Conservation (phyloP, 2,113 vertebrate genomes). For the Rhabdomys dilectus region DNA sequence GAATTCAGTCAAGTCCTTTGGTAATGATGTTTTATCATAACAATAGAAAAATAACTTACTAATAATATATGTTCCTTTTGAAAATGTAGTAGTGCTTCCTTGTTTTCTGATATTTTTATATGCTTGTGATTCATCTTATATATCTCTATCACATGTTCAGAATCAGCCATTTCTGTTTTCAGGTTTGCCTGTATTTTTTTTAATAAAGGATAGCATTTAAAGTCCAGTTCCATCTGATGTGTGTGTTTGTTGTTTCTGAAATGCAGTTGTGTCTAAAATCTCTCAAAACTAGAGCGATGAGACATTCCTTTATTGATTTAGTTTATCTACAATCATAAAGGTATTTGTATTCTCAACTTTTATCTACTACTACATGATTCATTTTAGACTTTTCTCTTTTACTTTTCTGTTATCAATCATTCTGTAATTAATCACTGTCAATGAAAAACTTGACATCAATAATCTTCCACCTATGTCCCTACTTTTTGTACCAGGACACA, state of each 20-base stretch:
- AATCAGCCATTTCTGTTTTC: not conserved
- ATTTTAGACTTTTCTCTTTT: not conserved
- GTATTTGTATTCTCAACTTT: not conserved
- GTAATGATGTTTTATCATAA: not conserved
- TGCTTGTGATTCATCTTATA: not conserved
- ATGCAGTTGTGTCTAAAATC: not conserved
- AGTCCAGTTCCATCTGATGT: not conserved
- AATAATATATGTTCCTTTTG: not conserved
- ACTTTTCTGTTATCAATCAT: not conserved
- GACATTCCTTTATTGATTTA: not conserved
- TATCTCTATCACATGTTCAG: accelerated
- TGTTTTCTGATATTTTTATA: not conserved
- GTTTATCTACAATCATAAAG: not conserved
- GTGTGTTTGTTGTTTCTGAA: not conserved
- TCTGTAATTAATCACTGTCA: not conserved
- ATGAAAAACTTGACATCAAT: not conserved
- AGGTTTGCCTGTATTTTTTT: not conserved
- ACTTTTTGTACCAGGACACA: not conserved
- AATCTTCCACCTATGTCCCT: not conserved
- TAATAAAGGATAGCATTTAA: not conserved
- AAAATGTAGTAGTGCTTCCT: not conserved
- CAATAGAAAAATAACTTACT: not conserved
- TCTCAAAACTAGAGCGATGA: not conserved
- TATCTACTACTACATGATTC: not conserved
- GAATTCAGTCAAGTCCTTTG: not conserved